Evolutionary conservation across 2,113 vertebrate species (phyloP).

Genomic region (Neopipo cinnamomea): DNA sequence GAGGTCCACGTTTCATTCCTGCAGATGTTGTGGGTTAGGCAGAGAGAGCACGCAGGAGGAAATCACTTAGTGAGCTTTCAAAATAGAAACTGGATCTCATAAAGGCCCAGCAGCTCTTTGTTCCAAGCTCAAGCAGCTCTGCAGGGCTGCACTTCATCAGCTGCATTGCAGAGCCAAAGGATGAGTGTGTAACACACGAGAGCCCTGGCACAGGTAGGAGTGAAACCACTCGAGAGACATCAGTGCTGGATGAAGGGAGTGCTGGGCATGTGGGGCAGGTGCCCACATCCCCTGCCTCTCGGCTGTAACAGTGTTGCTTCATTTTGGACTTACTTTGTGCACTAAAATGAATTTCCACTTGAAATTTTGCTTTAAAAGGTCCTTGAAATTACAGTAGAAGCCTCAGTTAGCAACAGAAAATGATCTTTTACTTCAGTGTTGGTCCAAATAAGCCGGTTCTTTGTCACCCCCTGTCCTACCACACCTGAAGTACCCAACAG

Average conservation of each 20-base stretch:
- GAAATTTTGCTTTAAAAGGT: background rate
- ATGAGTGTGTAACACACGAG: background rate
- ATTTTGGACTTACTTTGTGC: background rate
- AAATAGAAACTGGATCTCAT: background rate
- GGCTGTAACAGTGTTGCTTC: rapidly evolving
- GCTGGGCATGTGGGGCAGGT: rapidly evolving
- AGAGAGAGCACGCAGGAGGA: background rate
- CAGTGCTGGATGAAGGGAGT: rapidly evolving
- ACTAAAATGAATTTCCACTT: background rate
- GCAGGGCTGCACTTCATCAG: background rate
- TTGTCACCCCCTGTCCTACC: background rate
- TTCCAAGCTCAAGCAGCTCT: background rate
- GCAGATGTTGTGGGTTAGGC: background rate
- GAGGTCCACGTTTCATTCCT: rapidly evolving
- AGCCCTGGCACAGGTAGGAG: background rate
- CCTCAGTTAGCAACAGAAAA: background rate
- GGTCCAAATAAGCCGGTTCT: background rate
- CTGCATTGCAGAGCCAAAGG: background rate
- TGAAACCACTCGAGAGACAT: background rate
- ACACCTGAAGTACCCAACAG: background rate
- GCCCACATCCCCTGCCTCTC: background rate
- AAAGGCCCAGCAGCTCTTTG: background rate
- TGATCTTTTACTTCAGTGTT: background rate
- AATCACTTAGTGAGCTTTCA: background rate
- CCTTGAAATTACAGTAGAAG: background rate